Percentiles rank a stretch among this genome's conserved stretches.
Evolutionary conservation across 2,113 vertebrate genomes (phyloP).

Genomic region (Lycaon pictus): DNA sequence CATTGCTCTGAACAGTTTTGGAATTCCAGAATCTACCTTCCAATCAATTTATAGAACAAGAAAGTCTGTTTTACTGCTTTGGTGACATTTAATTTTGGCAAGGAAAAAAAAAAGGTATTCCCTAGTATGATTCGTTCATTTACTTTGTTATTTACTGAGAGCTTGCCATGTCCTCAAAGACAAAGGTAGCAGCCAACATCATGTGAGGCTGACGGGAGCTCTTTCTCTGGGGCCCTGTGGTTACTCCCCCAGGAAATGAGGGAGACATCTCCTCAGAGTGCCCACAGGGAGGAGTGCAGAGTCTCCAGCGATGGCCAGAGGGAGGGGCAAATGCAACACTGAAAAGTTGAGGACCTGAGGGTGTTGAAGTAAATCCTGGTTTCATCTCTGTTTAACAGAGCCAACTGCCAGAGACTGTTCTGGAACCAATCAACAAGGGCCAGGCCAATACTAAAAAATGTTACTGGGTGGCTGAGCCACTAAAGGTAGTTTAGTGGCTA

Average conservation of each 20-base stretch:
- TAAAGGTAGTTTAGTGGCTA: background rate
- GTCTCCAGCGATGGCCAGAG: background rate
- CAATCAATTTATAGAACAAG: background rate
- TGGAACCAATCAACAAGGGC: background rate
- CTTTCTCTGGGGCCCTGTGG: background rate
- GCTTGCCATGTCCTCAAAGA: background rate
- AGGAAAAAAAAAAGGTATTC: background rate
- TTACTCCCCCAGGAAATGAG: background rate
- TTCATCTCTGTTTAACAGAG: background rate
- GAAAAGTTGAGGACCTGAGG: accelerated
- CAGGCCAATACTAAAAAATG: background rate
- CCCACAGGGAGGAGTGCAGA: background rate
- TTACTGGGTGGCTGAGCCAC: background rate
- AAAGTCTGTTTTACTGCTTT: constrained; percentile 10
- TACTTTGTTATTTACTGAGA: background rate
- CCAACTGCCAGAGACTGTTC: background rate
- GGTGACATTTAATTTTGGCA: constrained; percentile 21
- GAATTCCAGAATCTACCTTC: constrained; percentile 1
- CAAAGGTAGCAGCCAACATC: background rate
- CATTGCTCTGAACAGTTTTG: background rate
- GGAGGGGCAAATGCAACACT: accelerated
- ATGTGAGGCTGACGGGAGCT: background rate
- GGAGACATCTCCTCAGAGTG: background rate
- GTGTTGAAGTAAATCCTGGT: accelerated
- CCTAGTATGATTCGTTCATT: background rate